Evolutionary conservation across 2,113 vertebrate genomes (phyloP).

Genomic region (Megatriorchis doriae): DNA sequence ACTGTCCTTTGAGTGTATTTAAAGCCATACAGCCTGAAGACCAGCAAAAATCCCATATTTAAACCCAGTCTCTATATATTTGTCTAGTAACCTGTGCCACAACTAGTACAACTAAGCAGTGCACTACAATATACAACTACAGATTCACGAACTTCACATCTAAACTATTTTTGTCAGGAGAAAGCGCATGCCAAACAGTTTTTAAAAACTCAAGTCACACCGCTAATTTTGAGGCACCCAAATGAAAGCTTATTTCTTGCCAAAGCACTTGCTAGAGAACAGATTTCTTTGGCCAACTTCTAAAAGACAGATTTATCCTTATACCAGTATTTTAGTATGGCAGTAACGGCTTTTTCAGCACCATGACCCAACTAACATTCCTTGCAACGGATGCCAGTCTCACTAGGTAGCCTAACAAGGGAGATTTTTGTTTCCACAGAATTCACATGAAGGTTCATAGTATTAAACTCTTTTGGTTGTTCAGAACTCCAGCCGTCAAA

Average conservation of each 20-base stretch:
- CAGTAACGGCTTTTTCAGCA: neutral
- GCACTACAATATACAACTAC: neutral
- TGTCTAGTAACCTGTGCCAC: neutral
- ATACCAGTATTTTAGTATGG: neutral
- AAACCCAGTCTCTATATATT: neutral
- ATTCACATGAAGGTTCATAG: neutral
- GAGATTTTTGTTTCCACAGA: neutral
- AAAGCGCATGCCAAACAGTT: neutral
- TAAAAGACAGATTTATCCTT: conserved; percentile 33
- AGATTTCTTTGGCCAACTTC: conserved; percentile 58
- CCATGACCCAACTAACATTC: neutral
- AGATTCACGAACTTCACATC: neutral
- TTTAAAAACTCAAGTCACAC: neutral
- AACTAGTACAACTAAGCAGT: neutral
- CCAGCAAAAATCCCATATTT: neutral
- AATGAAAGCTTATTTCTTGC: conserved; percentile 46
- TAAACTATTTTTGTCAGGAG: neutral
- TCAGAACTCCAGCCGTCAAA: neutral
- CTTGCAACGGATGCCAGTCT: neutral
- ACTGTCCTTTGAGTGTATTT: neutral
- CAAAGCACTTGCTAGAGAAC: conserved; percentile 34
- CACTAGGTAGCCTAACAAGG: neutral
- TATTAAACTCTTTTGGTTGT: neutral
- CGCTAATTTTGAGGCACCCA: conserved; percentile 29
- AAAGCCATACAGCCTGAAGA: neutral